Base-by-base conservation (phyloP, 2,888 invertebrate genomes). In the Eretmocerus hayati region DNA sequence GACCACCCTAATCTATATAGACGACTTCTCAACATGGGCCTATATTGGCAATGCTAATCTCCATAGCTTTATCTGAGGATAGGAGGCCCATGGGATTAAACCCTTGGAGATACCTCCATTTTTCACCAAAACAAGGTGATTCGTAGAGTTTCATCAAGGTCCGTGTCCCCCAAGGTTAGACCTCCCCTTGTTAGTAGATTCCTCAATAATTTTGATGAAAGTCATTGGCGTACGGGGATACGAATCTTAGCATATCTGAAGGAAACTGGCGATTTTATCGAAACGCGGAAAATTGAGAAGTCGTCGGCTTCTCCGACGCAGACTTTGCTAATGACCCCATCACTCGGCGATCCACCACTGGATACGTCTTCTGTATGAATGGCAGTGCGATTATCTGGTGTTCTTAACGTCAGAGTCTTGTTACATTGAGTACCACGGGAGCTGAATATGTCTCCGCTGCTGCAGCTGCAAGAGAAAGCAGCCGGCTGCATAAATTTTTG, bases 171-270 rank as follows among this genome's bases (percentile, higher is more conserved):
- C n/a, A n/a, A n/a, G n/a, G n/a, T n/a, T n/a, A n/a, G n/a, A n/a
- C n/a, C n/a, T n/a, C n/a, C n/a, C n/a, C n/a, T n/a, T 48, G 20
- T n/a, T 18, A 36, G 16, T 9, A 4, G 16, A 6, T 3, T 5
- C 18, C 18, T 9, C 9, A 15, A 36, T 16, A 36, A 36, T 36
- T 16, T 15, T 16, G 36, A 22, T 38, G 13, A n/a, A n/a, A 48
- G 48, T 41, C 45, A 50, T 35, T 53, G 50, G 53, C 47, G 45
- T 42, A 45, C 48, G 42, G 45, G 38, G 1, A 54, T 51, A 42
- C 44, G 46, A 33, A 42, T 53, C 13, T 53, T 44, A 41, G 40
- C 21, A 2, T 53, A 53, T 21, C 26, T 53, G 30, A 47, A 19
- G 23, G 50, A 50, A 20, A 44, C 53, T 36, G 26, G n/a, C 8